Conservation (phyloP, 2,888 invertebrate genomes). For the Drosophila paracracens region DNA sequence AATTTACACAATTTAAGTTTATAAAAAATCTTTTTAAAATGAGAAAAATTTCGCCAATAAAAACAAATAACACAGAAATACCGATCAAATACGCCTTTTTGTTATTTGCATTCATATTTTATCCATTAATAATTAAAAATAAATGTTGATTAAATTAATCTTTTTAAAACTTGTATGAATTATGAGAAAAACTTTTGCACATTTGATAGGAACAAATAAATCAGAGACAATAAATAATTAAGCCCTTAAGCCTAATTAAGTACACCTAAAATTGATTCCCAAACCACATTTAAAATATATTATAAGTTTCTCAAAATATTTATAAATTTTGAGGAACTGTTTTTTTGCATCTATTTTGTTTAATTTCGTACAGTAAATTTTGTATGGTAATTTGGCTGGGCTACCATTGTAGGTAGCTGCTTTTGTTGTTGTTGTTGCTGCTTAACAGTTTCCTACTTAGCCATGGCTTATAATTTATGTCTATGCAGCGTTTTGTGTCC, state of each 20-base stretch:
- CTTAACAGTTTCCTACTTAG: conserved; percentile 72
- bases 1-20: background rate
- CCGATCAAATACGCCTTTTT: background rate
- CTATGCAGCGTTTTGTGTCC: conserved; percentile 54
- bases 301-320: background rate
- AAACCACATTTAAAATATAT: background rate
- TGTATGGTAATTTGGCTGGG: conserved; percentile 19
- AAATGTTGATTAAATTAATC: background rate
- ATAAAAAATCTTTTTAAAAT: background rate
- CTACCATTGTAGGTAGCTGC: conserved; percentile 55
- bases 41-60: background rate
- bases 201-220: background rate
- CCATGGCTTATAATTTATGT: conserved; percentile 77
- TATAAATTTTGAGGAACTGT: background rate
- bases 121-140: background rate
- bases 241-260: background rate
- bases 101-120: background rate
- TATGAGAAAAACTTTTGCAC: background rate
- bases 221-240: background rate
- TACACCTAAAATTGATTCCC: background rate
- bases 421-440: conserved; percentile 28
- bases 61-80: background rate
- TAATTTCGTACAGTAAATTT: background rate
- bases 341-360: background rate
- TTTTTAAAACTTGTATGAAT: background rate